phyloP scores from a whole-genome alignment of 2,888 invertebrate species.

The Orthonevra nobilis region DNA sequence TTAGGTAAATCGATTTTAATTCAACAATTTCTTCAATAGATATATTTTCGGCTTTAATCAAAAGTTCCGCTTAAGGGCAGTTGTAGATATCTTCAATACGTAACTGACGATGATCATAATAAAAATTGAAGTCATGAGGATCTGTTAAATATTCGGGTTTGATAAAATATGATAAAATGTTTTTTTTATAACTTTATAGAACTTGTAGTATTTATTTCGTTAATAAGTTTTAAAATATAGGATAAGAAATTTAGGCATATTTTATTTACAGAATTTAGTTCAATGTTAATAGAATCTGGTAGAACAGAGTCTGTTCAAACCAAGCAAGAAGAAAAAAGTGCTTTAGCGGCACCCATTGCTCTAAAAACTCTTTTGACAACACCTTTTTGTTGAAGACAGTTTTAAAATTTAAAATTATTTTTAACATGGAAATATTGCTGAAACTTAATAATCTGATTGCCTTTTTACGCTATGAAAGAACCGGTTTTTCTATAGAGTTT shows the following conservation, averaged over 20 bases:
- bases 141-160: too few species aligned
- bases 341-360: not conserved
- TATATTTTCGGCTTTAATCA: too few species aligned
- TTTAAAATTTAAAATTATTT: slow-evolving; percentile 6
- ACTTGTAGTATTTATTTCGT: not conserved
- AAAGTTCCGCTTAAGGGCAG: too few species aligned
- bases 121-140: too few species aligned
- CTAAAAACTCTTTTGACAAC: slow-evolving; percentile 3
- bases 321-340: slow-evolving; percentile 1
- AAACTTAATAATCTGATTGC: not conserved
- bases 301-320: not conserved
- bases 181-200: too few species aligned
- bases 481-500: not conserved
- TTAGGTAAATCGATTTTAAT: too few species aligned
- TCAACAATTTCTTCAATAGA: too few species aligned
- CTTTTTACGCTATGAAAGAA: not conserved
- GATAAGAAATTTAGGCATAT: not conserved
- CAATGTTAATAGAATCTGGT: not conserved
- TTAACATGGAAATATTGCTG: not conserved
- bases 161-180: too few species aligned
- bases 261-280: not conserved
- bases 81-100: too few species aligned
- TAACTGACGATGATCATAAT: too few species aligned
- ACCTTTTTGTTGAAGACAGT: not conserved
- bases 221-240: not conserved